A percentile compares a stretch with the other conserved stretches of the same genome.
These are phyloP conservation scores for Echinometra lucunter DNA, from an alignment of 53 echinoderm and acorn worm species.

Conservation along the genomic window DNA sequence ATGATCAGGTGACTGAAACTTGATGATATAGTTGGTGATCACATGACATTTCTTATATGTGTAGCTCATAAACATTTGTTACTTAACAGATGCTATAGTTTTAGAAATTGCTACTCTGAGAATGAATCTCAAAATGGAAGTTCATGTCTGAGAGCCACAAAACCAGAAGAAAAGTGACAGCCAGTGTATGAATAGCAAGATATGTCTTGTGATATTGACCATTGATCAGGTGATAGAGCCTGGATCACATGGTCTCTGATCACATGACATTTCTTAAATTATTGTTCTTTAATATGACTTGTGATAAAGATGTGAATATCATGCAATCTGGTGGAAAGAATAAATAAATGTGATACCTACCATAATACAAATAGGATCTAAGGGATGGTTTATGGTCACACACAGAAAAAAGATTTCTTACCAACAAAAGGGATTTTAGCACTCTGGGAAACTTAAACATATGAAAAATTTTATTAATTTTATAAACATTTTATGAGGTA, in stretches of 20 bases:
- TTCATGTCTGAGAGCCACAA: background rate
- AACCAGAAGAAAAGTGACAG: slow-evolving; percentile 50
- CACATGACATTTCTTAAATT: slow-evolving; percentile 57
- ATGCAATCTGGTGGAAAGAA: background rate
- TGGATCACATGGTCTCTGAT: slow-evolving; percentile 49
- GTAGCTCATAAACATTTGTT: background rate
- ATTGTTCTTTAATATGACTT: background rate
- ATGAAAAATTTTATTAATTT: background rate
- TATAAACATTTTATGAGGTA: background rate
- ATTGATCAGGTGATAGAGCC: slow-evolving; percentile 56
- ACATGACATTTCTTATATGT: slow-evolving; percentile 4
- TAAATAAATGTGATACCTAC: background rate
- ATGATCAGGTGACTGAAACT: slow-evolving; percentile 7
- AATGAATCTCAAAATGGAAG: background rate
- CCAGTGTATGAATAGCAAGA: slow-evolving; percentile 45
- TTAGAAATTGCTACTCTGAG: background rate
- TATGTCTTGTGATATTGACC: slow-evolving; percentile 61
- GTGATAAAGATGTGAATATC: no score
- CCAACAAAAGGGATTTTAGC: background rate
- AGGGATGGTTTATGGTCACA: background rate
- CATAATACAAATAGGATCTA: background rate
- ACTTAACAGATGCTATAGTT: background rate
- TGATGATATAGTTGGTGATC: background rate
- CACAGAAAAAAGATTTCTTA: background rate
- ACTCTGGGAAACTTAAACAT: background rate